Conservation (phyloP, 2,113 vertebrate genomes). For the Brevimyrus niger region DNA sequence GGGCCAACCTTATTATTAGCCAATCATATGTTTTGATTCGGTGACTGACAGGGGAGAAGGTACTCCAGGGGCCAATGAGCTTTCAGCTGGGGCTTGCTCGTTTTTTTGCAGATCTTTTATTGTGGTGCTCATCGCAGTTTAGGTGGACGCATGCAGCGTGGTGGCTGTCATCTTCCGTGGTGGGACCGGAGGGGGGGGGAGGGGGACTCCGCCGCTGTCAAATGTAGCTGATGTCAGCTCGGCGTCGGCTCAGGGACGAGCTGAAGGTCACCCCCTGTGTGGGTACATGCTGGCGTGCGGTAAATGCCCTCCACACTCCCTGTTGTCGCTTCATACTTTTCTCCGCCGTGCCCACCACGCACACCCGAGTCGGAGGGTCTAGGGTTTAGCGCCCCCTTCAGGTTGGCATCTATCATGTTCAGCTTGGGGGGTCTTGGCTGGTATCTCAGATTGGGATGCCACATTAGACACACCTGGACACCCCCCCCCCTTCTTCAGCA, state of each 20-base stretch:
- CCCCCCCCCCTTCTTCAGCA: neutral
- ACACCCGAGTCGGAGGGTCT: neutral
- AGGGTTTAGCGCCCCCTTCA: neutral
- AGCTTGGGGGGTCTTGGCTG: neutral
- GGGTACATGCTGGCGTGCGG: conserved; percentile 13
- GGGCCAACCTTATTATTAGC: neutral
- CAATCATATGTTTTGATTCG: neutral
- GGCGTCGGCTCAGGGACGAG: conserved; percentile 10
- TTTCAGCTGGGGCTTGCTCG: neutral
- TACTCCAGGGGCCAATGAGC: neutral
- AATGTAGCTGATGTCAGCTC: conserved; percentile 18
- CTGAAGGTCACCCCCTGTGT: conserved; percentile 25
- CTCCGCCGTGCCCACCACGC: neutral
- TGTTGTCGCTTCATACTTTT: conserved; percentile 21
- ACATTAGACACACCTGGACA: neutral
- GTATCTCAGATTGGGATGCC: neutral
- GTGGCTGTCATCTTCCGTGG: conserved; percentile 5
- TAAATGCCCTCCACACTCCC: neutral
- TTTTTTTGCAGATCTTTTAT: neutral
- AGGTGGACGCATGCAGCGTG: neutral
- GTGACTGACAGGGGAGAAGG: neutral
- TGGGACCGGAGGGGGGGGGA: conserved; percentile 22
- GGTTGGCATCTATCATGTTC: neutral
- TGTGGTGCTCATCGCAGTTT: neutral
- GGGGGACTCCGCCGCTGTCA: conserved; percentile 20